Base-by-base conservation (phyloP, 2,113 vertebrate species). In the Protobothrops flavoviridis region DNA sequence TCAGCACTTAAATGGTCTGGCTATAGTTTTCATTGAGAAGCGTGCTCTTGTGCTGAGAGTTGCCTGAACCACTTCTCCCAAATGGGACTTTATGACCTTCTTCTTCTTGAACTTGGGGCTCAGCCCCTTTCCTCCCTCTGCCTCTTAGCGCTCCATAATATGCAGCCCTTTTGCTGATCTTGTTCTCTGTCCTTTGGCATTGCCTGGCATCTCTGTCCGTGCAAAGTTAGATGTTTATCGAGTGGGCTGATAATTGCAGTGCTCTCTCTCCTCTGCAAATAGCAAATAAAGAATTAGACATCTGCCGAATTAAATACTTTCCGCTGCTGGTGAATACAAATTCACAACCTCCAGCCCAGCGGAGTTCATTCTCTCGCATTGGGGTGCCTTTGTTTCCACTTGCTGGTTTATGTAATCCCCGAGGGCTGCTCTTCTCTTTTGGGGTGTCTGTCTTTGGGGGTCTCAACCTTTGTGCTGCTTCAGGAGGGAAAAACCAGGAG, bases 211-310 rank as follows among this genome's bases (percentile, higher is more conserved):
- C 24, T 52, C 48, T 56, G 93, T 91, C 64, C 29, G 5, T 55
- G 26, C 48, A 9, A 56, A 2, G 33, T 56, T 88, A 13, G 33
- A 88, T 26, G 50, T 91, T 93, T 88, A 29, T n/a, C 81, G 5
- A n/a, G 53, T 29, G n/a, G 89, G 26, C 81, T 86, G 48, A 69
- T 87, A 55, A 91, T 93, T 93, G n/a, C 85, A 43, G 50, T 85
- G 2, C 10, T 93, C 50, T 87, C 48, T 56, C 48, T 56, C 48
- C 57, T 69, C 50, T 10, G 69, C 50, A 88, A n/a, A 87, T 56
- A 26, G 48, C 52, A 91, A 69, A 74, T 29, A 64, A 87, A 61
- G 45, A 59, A 90, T 53, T 87, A 91, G 89, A 87, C 48, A 87
- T 93, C 57, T 91, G 85, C 56, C 39, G 21, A 26, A 43, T 90